These are phyloP conservation scores for Caranx melampygus DNA, from an alignment of 2,113 vertebrate species.

Conservation along the genomic window DNA sequence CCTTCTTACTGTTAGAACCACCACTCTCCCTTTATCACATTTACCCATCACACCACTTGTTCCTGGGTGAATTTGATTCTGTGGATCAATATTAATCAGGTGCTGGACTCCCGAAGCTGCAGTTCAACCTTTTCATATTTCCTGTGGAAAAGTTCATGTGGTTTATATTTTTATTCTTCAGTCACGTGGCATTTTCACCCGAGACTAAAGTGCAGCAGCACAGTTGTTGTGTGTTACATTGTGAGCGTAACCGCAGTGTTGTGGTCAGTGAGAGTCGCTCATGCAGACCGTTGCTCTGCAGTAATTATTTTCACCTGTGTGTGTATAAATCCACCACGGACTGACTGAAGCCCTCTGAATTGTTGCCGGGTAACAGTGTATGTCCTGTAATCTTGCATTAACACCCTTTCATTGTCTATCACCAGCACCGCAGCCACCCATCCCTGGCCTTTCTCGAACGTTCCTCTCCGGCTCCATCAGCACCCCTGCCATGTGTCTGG, in stretches of 20 bases:
- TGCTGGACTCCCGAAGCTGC: slow-evolving; percentile 11
- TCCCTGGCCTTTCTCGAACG: slow-evolving; percentile 49
- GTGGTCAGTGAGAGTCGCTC: slow-evolving; percentile 36
- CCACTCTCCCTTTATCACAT: neutral
- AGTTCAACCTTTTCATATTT: neutral
- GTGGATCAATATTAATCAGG: slow-evolving; percentile 11
- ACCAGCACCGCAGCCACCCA: slow-evolving; percentile 3
- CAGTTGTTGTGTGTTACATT: neutral
- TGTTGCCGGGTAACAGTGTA: slow-evolving; percentile 27
- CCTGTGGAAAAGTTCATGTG: neutral
- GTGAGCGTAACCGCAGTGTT: slow-evolving; percentile 21
- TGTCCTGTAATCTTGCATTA: slow-evolving; percentile 42
- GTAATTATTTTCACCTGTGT: slow-evolving; percentile 45
- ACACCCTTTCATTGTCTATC: slow-evolving; percentile 19
- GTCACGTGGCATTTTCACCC: neutral
- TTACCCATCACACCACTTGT: neutral
- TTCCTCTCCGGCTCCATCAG: slow-evolving; percentile 24
- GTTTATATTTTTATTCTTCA: slow-evolving; percentile 14
- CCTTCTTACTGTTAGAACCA: neutral
- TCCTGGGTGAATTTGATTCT: neutral
- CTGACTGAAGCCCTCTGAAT: slow-evolving; percentile 7
- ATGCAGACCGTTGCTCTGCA: slow-evolving; percentile 36
- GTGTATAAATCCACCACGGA: slow-evolving; percentile 21
- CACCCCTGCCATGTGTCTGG: slow-evolving; percentile 38
- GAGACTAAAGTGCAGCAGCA: neutral